Conservation (phyloP, 35 echinoderm and acorn worm species). For the Strongylocentrotus purpuratus region DNA sequence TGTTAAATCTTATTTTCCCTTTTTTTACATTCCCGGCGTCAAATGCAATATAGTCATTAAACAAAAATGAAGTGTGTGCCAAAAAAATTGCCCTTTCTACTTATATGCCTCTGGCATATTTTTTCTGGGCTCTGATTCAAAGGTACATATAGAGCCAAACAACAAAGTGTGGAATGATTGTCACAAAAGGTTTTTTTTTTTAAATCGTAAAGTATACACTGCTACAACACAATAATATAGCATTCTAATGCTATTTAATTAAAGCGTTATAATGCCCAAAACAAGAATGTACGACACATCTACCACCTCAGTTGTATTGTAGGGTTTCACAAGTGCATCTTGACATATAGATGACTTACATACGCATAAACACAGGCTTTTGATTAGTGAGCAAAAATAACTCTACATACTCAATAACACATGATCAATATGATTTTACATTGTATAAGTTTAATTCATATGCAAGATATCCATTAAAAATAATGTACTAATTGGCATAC, state of each 20-base stretch:
- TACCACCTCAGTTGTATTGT: not conserved
- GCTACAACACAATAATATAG: not conserved
- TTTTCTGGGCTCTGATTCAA: no score
- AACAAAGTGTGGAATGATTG: no score
- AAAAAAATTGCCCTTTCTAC: no score
- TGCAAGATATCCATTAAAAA: not conserved
- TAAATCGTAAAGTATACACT: not conserved
- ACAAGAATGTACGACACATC: not conserved
- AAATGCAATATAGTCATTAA: no score
- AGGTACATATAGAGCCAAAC: no score
- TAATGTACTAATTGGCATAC: not conserved
- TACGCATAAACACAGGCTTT: not conserved
- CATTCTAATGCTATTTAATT: not conserved
- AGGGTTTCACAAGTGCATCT: not conserved
- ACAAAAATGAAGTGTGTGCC: no score
- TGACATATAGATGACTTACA: not conserved
- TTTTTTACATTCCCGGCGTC: no score
- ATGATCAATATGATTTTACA: not conserved
- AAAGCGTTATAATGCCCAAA: not conserved
- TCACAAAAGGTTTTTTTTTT: not conserved
- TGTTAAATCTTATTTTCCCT: no score
- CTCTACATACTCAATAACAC: not conserved
- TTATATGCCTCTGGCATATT: no score
- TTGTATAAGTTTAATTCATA: not conserved
- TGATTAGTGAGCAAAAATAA: not conserved